Evolutionary conservation across 2,797 vertebrate genomes (phyloP), one percentile per base, ranked within the genome.

Genomic region (Xiphorhynchus erythropygius): DNA sequence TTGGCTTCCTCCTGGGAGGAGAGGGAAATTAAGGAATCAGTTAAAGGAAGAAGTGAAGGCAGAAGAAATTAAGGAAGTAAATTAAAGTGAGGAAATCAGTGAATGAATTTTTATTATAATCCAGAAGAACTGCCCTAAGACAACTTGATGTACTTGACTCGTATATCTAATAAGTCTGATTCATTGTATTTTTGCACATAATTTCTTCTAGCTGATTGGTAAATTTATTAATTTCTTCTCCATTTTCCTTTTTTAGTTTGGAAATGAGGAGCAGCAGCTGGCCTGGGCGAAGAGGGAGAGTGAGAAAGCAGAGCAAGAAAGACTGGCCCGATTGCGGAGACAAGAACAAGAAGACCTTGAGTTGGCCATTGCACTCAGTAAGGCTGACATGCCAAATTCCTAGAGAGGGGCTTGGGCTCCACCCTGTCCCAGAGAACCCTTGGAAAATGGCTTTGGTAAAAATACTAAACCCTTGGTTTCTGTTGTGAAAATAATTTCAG

Each of bases 251-350:
- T 95, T 63, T 46, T 79, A 99, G 99, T 99, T 99, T 98, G 99
- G 99, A 95, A 99, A 99, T 97, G 99, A 99, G 97, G 99, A 99
- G 7, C 99, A 99, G 97, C 99, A 99, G 97, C 94, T 99, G 98
- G 99, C 99, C 18, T 99, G 99, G 99, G 99, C 99, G 7, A 99
- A 99, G 97, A 97, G 99, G 2, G 99, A 99, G 98, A 99, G 99
- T 16, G 99, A 99, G 93, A 98, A 99, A 68, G 99, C 99, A 1
- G 99, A 99, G 97, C 98, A 99, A 24, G 99, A 99, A 87, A 97
- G 99, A 62, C 98, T 99, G 96, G 99, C 99, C n/a, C 97, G 99
- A 21, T 97, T 99, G 63, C 96, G 99, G 53, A 98, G 98, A 84
- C 99, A 99, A 97, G 99, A 99, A 37, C 99, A 99, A 96, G 99